Evolutionary conservation across 2,797 vertebrate species (phyloP).

Genomic region (Vireo griseus): DNA sequence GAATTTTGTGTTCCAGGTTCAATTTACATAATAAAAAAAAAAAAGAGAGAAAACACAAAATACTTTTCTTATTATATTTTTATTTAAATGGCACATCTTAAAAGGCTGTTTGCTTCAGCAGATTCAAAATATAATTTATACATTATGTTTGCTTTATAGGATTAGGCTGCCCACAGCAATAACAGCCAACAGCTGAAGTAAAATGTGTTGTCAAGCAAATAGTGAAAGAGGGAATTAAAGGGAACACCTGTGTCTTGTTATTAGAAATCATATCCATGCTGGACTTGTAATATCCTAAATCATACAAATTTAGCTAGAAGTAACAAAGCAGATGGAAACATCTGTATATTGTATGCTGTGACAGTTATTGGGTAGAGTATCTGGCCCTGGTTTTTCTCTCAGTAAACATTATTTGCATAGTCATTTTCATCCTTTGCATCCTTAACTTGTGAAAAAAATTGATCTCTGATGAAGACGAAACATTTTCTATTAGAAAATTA

Average conservation of each 20-base stretch:
- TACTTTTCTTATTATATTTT: background rate
- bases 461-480: background rate
- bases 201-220: constrained; percentile 45
- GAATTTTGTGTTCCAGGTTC: background rate
- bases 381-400: background rate
- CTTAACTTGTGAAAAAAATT: background rate
- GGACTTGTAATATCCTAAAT: constrained; percentile 54
- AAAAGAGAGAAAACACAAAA: background rate
- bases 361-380: background rate
- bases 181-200: constrained; percentile 44
- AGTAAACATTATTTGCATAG: background rate
- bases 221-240: constrained; percentile 40
- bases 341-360: background rate
- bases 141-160: background rate
- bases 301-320: constrained; percentile 51
- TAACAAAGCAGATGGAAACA: constrained; percentile 44
- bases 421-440: background rate
- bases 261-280: constrained; percentile 52
- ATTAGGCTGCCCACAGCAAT: constrained; percentile 42
- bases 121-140: constrained; percentile 24
- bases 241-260: constrained; percentile 62
- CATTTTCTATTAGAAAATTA: background rate
- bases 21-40: background rate
- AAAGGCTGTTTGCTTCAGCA: background rate
- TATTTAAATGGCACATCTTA: background rate